These are phyloP conservation scores for Elymnias hypermnestra DNA, from an alignment of 1,140 invertebrate species.

Conservation along the genomic window DNA sequence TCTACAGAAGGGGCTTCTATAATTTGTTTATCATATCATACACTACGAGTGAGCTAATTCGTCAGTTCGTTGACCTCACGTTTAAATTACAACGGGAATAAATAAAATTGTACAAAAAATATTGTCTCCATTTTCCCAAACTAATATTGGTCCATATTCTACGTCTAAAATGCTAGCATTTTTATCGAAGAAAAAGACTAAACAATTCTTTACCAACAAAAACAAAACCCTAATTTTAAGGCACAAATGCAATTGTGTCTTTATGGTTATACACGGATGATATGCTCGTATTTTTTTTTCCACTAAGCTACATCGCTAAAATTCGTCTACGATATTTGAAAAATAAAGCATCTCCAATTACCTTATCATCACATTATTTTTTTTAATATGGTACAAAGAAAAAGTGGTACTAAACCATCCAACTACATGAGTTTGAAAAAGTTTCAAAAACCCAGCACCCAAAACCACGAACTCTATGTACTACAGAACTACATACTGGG, in stretches of 20 bases:
- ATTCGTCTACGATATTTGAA: constrained; percentile 40
- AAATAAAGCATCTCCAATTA: constrained; percentile 51
- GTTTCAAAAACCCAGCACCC: constrained; percentile 57
- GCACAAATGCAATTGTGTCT: constrained; percentile 66
- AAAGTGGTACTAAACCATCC: constrained; percentile 40
- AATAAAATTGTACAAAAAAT: constrained; percentile 70
- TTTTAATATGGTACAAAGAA: constrained; percentile 26
- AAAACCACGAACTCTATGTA: constrained; percentile 42
- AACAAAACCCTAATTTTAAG: constrained; percentile 52
- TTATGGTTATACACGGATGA: constrained; percentile 37
- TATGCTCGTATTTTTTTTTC: constrained; percentile 42
- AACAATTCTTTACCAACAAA: constrained; percentile 3
- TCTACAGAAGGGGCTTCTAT: constrained; percentile 50
- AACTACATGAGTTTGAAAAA: constrained; percentile 41
- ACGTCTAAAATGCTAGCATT: constrained; percentile 49
- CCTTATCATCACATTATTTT: constrained; percentile 40
- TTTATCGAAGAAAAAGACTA: constrained; percentile 38
- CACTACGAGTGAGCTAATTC: constrained; percentile 42
- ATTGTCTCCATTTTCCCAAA: constrained; percentile 55
- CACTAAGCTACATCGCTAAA: constrained; percentile 36
- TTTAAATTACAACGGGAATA: constrained; percentile 39
- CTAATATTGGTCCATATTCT: constrained; percentile 63
- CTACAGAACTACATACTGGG: constrained; percentile 66
- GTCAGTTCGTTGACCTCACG: constrained; percentile 25
- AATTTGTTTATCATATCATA: constrained; percentile 32